Conservation (phyloP, 2,888 invertebrate genomes). For the Pheosia tremula region DNA sequence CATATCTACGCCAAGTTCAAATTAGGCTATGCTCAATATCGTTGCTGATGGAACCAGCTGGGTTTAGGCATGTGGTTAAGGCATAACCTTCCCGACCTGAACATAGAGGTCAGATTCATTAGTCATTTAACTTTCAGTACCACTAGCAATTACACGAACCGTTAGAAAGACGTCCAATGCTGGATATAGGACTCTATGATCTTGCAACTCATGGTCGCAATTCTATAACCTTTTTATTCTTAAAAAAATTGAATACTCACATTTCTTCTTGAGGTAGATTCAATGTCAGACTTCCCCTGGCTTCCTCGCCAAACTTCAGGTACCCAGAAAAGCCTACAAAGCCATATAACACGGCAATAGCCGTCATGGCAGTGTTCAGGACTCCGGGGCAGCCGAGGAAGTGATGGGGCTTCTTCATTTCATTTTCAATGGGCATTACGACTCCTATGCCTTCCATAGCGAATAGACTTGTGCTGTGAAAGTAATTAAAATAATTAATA, state of each 20-base stretch:
- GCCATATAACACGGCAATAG: slow-evolving; percentile 91
- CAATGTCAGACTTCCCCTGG: slow-evolving; percentile 91
- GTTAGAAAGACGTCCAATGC: no score
- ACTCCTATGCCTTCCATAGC: slow-evolving; percentile 98
- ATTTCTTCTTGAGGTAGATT: slow-evolving; percentile 89
- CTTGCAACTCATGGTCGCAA: no score
- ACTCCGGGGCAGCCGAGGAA: slow-evolving; percentile 94
- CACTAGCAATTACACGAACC: no score
- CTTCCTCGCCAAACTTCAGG: slow-evolving; percentile 90
- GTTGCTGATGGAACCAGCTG: no score
- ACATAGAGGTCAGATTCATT: no score
- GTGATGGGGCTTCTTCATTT: slow-evolving; percentile 92
- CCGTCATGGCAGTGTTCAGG: slow-evolving; percentile 93
- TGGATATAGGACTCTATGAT: no score
- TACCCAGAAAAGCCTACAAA: slow-evolving; percentile 96
- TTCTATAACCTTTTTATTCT: no score
- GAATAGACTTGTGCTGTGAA: slow-evolving; percentile 93
- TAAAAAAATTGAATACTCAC: slow-evolving; percentile 77
- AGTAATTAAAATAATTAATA: neutral
- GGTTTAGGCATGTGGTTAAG: no score
- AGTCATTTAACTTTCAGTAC: no score
- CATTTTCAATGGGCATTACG: slow-evolving; percentile 97
- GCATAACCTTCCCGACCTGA: no score
- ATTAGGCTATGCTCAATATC: no score
- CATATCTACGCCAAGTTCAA: no score